Conservation (phyloP, 2,797 vertebrate genomes). For the Novumbra hubbsi region DNA sequence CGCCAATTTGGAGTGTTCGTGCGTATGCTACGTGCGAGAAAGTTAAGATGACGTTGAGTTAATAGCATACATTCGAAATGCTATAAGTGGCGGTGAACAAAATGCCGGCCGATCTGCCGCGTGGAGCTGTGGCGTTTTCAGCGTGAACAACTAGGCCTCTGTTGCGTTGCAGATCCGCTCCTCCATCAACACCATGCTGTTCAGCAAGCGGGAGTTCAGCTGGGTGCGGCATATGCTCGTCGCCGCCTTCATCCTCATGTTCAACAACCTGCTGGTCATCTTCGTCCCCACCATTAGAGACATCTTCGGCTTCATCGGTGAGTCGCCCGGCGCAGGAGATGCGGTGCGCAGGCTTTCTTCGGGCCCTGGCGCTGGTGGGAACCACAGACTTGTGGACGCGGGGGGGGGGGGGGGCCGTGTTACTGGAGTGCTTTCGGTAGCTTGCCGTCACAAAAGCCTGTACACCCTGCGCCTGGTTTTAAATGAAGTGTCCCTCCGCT, state of each 20-base stretch:
- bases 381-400: background rate
- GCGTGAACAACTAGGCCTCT: background rate
- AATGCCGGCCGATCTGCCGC: background rate
- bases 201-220: constrained; percentile 88
- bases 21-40: background rate
- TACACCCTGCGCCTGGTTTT: background rate
- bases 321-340: constrained; percentile 43
- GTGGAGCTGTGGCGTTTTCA: background rate
- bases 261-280: constrained; percentile 92
- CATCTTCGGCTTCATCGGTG: constrained; percentile 99
- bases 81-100: too few relatives aligned
- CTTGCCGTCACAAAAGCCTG: background rate
- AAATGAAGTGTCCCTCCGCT: background rate
- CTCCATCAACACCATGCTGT: constrained; percentile 85
- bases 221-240: constrained; percentile 90
- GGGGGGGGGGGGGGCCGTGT: too few relatives aligned
- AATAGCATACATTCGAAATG: too few relatives aligned
- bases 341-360: background rate
- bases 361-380: background rate
- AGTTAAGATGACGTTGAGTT: too few relatives aligned
- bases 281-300: constrained; percentile 96
- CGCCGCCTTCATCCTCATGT: constrained; percentile 79
- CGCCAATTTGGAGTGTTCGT: background rate
- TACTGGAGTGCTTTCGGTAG: background rate
- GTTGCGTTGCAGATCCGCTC: constrained; percentile 83